Conservation (phyloP, 2,797 vertebrate species). For the Pantherophis vulpinus region DNA sequence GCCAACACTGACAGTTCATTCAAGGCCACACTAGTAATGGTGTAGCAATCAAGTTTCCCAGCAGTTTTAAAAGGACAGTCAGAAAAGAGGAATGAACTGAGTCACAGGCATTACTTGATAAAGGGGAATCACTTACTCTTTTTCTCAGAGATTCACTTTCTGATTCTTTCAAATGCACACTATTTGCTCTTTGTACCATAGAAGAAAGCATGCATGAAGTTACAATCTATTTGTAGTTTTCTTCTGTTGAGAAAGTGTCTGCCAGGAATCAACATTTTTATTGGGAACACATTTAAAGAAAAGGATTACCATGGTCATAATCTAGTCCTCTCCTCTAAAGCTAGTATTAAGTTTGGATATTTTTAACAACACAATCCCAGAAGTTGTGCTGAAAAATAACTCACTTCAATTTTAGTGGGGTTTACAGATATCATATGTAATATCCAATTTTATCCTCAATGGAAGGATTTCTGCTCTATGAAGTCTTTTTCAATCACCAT, state of each 20-base stretch:
- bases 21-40: not conserved
- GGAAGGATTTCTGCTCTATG: not conserved
- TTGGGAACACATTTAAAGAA: not conserved
- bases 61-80: not conserved
- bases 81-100: not conserved
- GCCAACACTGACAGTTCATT: not conserved
- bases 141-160: not conserved
- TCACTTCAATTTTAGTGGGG: not conserved
- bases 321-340: not conserved
- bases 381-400: not conserved
- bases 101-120: no score
- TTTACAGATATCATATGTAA: not conserved
- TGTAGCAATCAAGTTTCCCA: not conserved
- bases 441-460: not conserved
- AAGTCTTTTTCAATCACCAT: not conserved
- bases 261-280: not conserved
- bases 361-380: not conserved
- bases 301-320: not conserved
- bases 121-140: not conserved
- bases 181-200: not conserved
- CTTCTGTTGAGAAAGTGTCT: not conserved
- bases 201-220: not conserved
- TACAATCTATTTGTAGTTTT: not conserved
- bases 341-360: not conserved
- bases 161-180: not conserved